Evolutionary conservation across 2,113 vertebrate species (phyloP).

Genomic region (Sialia sialis): DNA sequence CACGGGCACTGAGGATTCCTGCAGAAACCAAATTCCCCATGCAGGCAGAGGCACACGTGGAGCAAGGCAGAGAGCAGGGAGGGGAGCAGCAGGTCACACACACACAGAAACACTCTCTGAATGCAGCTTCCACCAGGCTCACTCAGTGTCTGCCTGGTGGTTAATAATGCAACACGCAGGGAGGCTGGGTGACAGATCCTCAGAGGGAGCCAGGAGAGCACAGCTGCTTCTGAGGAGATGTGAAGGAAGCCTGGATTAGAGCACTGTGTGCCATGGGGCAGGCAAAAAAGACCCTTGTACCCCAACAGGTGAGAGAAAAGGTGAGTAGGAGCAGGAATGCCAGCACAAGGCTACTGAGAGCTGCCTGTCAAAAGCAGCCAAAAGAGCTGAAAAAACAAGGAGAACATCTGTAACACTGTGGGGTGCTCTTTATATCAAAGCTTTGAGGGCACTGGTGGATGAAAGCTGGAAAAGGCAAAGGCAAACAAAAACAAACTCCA

Average conservation of each 20-base stretch:
- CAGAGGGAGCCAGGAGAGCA: background rate
- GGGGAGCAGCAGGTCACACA: background rate
- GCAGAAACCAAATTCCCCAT: rapidly evolving
- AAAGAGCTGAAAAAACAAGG: background rate
- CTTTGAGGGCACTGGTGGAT: background rate
- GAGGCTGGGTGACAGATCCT: background rate
- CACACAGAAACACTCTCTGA: background rate
- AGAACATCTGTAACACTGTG: background rate
- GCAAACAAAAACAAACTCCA: background rate
- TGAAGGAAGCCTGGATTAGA: background rate
- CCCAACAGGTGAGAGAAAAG: background rate
- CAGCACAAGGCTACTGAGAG: background rate
- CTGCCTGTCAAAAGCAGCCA: background rate
- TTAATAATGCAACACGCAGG: background rate
- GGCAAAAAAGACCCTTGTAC: background rate
- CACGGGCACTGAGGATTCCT: rapidly evolving
- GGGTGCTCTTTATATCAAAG: background rate
- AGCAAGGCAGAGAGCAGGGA: background rate
- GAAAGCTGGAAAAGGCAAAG: background rate
- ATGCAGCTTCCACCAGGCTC: background rate
- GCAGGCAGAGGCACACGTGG: rapidly evolving
- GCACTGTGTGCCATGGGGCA: background rate
- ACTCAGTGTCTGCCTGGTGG: background rate
- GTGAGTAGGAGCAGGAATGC: background rate
- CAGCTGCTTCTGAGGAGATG: background rate